A percentile compares a stretch with the other conserved stretches of the same genome.
Conservation (phyloP, 1,140 invertebrate genomes). For the Drosophila orosa region DNA sequence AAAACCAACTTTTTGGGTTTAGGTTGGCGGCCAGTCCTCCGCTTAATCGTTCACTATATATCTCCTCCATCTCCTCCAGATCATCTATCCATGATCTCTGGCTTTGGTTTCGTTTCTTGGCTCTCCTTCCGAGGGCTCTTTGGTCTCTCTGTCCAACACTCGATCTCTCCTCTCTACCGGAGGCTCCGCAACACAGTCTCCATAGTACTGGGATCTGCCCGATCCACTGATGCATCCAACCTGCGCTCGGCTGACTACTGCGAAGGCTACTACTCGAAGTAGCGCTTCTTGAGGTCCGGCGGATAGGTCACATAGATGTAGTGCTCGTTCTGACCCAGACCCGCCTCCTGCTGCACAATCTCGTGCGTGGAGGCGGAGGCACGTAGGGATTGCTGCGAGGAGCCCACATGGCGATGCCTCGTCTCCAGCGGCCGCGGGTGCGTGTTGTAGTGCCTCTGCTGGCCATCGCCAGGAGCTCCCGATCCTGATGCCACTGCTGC, state of each 20-base stretch:
- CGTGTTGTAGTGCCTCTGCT: conserved; percentile 73
- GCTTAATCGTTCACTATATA: conserved; percentile 11
- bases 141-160: conserved; percentile 43
- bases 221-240: conserved; percentile 12
- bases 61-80: not conserved
- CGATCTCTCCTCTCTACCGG: not conserved
- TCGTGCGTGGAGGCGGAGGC: conserved; percentile 77
- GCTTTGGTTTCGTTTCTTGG: conserved; percentile 26
- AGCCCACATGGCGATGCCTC: conserved; percentile 74
- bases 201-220: conserved; percentile 8
- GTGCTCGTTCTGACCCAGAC: conserved; percentile 87
- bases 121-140: conserved; percentile 40
- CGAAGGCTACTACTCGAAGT: conserved; percentile 86
- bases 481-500: not conserved
- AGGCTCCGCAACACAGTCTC: conserved; percentile 28
- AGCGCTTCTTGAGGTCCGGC: conserved; percentile 91
- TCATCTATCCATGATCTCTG: conserved; percentile 17
- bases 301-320: conserved; percentile 95
- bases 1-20: conserved; percentile 45
- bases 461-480: conserved; percentile 26
- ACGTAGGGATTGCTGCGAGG: conserved; percentile 79
- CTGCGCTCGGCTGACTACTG: not conserved
- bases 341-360: conserved; percentile 78
- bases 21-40: conserved; percentile 39
- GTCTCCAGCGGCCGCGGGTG: conserved; percentile 77